Conservation (phyloP, 2,888 invertebrate species). For the Cheilosia pagana region DNA sequence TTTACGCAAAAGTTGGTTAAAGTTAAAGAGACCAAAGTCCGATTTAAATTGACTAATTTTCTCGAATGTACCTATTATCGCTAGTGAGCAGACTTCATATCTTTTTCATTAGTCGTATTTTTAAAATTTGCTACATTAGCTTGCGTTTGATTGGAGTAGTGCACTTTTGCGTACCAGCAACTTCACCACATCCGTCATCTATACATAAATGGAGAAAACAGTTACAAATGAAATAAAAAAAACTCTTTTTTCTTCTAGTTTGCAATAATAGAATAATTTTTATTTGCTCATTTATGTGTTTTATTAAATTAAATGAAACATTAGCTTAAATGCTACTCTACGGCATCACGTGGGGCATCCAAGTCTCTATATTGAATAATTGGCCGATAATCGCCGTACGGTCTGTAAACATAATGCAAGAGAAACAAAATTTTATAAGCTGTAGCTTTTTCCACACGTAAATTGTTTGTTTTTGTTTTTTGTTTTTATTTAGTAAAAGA, state of each 20-base stretch:
- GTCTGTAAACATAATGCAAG: conserved; percentile 86
- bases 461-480: conserved; percentile 43
- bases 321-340: conserved; percentile 87
- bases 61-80: too few species aligned
- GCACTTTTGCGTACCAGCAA: too few species aligned
- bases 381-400: conserved; percentile 92
- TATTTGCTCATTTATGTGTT: conserved; percentile 39
- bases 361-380: conserved; percentile 96
- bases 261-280: conserved; percentile 29
- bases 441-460: conserved; percentile 44
- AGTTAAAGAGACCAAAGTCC: too few species aligned
- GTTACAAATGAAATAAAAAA: background rate
- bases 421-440: conserved; percentile 74
- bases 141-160: too few species aligned
- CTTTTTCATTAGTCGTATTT: too few species aligned
- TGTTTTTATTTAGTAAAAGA: conserved; percentile 64
- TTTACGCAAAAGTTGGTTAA: too few species aligned
- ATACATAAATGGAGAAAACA: background rate
- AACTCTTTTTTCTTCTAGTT: background rate
- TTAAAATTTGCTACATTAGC: too few species aligned
- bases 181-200: too few species aligned
- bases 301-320: conserved; percentile 43
- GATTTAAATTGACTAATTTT: too few species aligned
- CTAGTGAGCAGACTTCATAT: too few species aligned
- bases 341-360: conserved; percentile 95